Base-by-base conservation (phyloP, 2,797 vertebrate genomes). In the Hippocampus kuda region DNA sequence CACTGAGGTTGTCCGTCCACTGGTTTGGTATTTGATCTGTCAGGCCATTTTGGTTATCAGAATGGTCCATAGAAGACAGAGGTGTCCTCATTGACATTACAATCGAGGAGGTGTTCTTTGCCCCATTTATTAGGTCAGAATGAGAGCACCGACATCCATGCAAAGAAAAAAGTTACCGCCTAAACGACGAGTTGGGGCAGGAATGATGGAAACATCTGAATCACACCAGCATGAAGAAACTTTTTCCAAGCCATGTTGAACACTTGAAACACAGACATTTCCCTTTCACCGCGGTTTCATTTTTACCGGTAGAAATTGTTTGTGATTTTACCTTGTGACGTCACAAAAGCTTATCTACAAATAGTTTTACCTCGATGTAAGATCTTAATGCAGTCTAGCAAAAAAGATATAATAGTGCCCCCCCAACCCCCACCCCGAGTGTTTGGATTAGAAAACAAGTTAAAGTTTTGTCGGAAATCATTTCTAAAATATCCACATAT, bases 21-120 rank as follows among this genome's bases (percentile, higher is more conserved):
- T 72, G 74, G 74, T 79, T 77, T 68, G 73, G 62, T 73, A 18
- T 73, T 20, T 76, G 76, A 59, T 84, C 61, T 71, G 65, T 79
- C 73, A 69, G 70, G 83, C 76, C 74, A 69, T 85, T 38, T 82
- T 85, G 82, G 71, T 81, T 80, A 64, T 80, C 73, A 77, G 81
- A 70, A 66, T 70, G 77, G 83, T 88, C 78, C 77, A 65, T 42
- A 42, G 79, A 81, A 78, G 84, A 81, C 66, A 26, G 63, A 75
- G 78, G 75, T 70, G 72, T 82, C 74, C 67, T 76, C 65, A 54
- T 81, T 77, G 66, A 65, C 73, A 70, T 67, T 71, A 72, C 74
- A 72, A 67, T 84, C 72, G 77, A 16, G 65, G 72, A 77, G 70
- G 73, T 71, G 66, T 64, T 75, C 24, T 48, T 72, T 68, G 42